These are phyloP conservation scores for Sinocyclocheilus anophthalmus DNA, from an alignment of 2,113 vertebrate genomes.

Conservation along the genomic window DNA sequence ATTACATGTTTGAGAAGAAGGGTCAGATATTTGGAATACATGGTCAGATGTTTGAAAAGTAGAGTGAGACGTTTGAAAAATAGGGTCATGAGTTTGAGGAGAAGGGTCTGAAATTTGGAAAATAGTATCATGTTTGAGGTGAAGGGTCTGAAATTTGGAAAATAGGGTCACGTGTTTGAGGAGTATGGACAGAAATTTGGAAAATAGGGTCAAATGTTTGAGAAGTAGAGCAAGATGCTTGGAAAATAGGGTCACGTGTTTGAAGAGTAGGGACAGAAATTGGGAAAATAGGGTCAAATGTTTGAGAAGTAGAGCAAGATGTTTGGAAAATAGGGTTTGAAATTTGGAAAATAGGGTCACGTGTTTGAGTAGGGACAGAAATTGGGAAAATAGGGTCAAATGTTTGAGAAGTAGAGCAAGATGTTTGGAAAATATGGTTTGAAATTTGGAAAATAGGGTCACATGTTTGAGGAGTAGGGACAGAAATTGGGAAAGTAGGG, in stretches of 20 bases:
- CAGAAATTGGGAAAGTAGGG: not conserved
- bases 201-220: too few species aligned
- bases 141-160: too few species aligned
- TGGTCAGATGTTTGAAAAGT: too few species aligned
- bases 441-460: not conserved
- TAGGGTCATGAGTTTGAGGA: not conserved
- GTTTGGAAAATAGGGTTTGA: too few species aligned
- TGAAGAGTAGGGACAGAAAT: not conserved
- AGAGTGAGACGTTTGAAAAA: too few species aligned
- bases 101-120: not conserved
- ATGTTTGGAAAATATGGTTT: not conserved
- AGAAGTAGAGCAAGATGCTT: too few species aligned
- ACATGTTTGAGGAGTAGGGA: not conserved
- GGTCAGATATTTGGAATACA: too few species aligned
- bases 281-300: too few species aligned
- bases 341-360: not conserved
- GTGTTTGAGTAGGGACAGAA: not conserved
- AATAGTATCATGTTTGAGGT: not conserved
- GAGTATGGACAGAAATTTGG: too few species aligned
- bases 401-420: not conserved
- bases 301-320: too few species aligned
- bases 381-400: not conserved
- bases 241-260: not conserved
- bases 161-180: too few species aligned
- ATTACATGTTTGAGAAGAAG: too few species aligned